phyloP scores from a whole-genome alignment of 2,113 vertebrate genomes.

The Tyto alba region DNA sequence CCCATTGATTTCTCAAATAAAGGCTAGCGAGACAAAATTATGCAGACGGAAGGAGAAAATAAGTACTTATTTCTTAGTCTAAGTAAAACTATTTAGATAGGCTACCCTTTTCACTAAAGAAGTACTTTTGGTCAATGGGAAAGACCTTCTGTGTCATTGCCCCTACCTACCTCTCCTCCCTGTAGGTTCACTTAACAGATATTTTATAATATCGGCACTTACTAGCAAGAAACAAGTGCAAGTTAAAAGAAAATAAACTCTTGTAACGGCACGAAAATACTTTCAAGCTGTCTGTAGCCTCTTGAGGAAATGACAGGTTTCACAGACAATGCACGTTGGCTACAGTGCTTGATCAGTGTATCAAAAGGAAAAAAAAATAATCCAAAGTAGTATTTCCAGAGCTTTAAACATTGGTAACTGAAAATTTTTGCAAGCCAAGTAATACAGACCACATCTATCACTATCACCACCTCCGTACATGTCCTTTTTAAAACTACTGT shows the following conservation, averaged over 20 bases:
- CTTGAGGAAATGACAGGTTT: conserved; percentile 23
- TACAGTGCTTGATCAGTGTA: not conserved
- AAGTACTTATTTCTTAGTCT: not conserved
- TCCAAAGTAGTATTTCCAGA: not conserved
- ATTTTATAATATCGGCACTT: not conserved
- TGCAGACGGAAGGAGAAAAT: not conserved
- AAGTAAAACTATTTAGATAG: not conserved
- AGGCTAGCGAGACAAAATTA: not conserved
- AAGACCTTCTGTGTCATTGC: not conserved
- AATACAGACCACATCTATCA: not conserved
- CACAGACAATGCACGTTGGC: not conserved
- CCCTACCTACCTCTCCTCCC: not conserved
- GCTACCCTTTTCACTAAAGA: not conserved
- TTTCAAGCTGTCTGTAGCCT: conserved; percentile 5
- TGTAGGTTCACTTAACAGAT: not conserved
- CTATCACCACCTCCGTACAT: not conserved
- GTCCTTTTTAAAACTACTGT: not conserved
- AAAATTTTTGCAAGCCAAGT: not conserved
- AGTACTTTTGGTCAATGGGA: not conserved
- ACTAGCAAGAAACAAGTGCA: not conserved
- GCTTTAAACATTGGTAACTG: not conserved
- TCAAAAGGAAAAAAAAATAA: not conserved
- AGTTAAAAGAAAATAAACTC: not conserved
- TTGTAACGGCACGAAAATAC: not conserved
- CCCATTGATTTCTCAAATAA: not conserved